phyloP scores from a whole-genome alignment of 2,797 vertebrate species.

The Clarias fuscus region DNA sequence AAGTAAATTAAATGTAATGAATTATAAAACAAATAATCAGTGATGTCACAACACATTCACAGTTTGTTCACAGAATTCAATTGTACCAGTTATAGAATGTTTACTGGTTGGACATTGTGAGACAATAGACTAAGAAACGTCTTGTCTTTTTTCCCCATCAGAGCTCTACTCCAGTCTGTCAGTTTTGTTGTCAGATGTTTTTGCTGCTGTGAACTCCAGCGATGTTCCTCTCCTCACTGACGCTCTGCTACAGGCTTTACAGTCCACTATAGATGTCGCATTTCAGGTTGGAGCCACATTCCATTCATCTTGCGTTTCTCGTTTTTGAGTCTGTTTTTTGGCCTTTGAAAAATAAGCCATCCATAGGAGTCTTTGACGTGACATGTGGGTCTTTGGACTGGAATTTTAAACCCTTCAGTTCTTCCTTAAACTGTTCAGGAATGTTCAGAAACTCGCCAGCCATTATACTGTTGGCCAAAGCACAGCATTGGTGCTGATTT shows the following conservation, averaged over 20 bases:
- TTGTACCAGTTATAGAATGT: not conserved
- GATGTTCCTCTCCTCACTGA: constrained; percentile 47
- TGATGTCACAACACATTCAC: not conserved
- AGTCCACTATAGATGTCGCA: constrained; percentile 57
- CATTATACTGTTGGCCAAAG: not conserved
- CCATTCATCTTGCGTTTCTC: not conserved
- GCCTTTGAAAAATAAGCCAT: not conserved
- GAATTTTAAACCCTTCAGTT: not conserved
- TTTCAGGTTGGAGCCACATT: constrained; percentile 66
- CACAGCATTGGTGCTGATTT: too few relatives aligned
- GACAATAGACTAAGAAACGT: not conserved
- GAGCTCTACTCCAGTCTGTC: constrained; percentile 64
- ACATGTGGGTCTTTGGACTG: not conserved
- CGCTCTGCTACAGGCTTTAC: constrained; percentile 59
- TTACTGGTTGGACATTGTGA: not conserved
- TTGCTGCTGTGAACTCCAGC: constrained; percentile 56
- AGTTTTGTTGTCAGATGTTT: constrained; percentile 59
- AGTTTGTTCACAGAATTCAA: not conserved
- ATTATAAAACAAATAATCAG: too few relatives aligned
- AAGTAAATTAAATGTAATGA: not conserved
- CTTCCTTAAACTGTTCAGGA: not conserved
- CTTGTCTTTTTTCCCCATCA: constrained; percentile 50
- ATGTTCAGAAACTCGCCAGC: not conserved
- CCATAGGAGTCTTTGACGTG: not conserved
- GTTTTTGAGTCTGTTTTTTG: not conserved